Evolutionary conservation across 2,888 invertebrate species (phyloP), one percentile per base, ranked within the genome.

Genomic region (Dasypogon diadema): DNA sequence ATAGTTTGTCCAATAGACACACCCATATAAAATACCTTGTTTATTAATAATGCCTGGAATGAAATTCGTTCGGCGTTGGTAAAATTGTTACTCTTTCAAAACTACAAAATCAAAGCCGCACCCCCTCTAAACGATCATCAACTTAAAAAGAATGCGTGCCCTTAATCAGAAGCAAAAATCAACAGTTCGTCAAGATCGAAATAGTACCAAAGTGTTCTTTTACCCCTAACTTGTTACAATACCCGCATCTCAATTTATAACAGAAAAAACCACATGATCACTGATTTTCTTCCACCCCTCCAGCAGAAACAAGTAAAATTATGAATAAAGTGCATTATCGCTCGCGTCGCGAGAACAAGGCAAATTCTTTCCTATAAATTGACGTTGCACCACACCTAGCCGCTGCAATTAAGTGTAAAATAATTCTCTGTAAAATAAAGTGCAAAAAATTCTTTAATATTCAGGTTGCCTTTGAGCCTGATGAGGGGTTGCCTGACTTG

Each of bases 381-480:
- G n/a, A 56, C 30, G 42, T 72, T 70, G 30, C 37, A 56, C 12
- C 74, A 75, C 73, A 56, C 77, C 77, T 70, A n/a, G n/a, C n/a
- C 22, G 46, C 63, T 76, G 74, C 56, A 77, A 77, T 76, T 77
- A 77, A 76, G 74, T 77, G 76, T 74, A 77, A 76, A 77, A 76
- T 76, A 76, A 76, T 77, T 77, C 63, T 16, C 51, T 54, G 54
- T 16, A 48, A 37, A 30, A 51, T 4, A 63, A 63, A 37, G 30
- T 54, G 37, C 22, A 42, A 42, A 42, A 42, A 42, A 6, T 42
- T n/a, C 12, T 42, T 12, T 12, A 42, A 12, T 3, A 42, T 42
- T 65, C 68, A 65, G 18, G 56, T 30, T n/a, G 54, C 24, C 54
- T 73, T 68, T 16, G 18, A 65, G 37, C 46, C 60, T 37, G 16